Conservation (phyloP, 1,140 invertebrate species). For the Sarcophaga peregrina region DNA sequence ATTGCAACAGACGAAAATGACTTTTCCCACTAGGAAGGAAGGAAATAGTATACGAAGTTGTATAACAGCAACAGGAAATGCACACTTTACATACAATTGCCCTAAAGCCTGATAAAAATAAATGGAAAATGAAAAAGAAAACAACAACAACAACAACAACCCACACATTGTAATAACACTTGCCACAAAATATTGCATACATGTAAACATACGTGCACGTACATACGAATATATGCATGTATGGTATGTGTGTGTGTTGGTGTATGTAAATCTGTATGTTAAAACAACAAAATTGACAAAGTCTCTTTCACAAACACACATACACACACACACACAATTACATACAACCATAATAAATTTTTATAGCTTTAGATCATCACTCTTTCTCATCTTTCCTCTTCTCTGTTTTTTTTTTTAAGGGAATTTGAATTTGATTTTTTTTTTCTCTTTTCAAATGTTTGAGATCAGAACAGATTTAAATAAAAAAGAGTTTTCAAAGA, state of each 20-base stretch:
- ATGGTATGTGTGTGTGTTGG: background rate
- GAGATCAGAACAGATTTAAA: too few species aligned
- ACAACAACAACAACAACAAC: background rate
- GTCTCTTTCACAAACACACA: background rate
- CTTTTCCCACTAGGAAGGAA: conserved; percentile 29
- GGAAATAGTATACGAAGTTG: conserved; percentile 42
- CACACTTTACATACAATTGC: conserved; percentile 40
- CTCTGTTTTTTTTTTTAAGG: background rate
- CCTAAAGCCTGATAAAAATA: conserved; percentile 13
- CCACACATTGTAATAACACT: background rate
- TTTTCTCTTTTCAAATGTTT: too few species aligned
- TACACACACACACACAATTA: background rate
- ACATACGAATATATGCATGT: background rate
- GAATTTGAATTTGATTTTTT: too few species aligned
- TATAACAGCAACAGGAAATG: conserved; percentile 41
- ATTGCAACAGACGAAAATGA: too few species aligned
- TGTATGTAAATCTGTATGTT: too few species aligned
- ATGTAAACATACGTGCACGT: background rate
- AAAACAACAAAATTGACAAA: background rate
- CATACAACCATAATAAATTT: conserved; percentile 30
- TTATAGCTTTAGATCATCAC: conserved; percentile 33
- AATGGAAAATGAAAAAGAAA: background rate
- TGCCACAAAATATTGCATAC: conserved; percentile 8
- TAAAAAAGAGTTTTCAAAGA: background rate
- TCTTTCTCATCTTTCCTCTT: background rate